Conservation (phyloP, 1,140 invertebrate genomes). For the Monochamus saltuarius region DNA sequence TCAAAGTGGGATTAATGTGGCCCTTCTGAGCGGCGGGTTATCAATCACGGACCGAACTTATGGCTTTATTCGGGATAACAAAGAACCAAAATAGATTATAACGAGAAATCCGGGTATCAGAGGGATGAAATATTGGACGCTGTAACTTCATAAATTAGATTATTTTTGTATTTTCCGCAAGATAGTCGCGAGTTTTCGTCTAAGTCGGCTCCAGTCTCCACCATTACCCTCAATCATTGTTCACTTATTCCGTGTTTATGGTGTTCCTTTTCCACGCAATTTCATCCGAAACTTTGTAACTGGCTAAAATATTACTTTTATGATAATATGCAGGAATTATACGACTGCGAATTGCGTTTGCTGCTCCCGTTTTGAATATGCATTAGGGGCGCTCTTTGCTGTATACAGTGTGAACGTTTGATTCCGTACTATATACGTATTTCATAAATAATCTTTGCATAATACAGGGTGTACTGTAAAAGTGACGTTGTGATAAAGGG, state of each 20-base stretch:
- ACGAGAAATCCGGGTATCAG: slow-evolving; percentile 23
- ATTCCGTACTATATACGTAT: too few species aligned
- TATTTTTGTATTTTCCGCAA: slow-evolving; percentile 32
- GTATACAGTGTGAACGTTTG: too few species aligned
- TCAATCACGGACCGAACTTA: slow-evolving; percentile 26
- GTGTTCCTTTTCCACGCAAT: slow-evolving; percentile 43
- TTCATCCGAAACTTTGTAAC: slow-evolving; percentile 43
- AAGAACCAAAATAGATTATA: slow-evolving; percentile 28
- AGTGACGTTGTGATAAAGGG: too few species aligned
- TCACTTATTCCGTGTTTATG: slow-evolving; percentile 39
- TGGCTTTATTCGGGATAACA: slow-evolving; percentile 24
- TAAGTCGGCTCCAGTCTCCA: slow-evolving; percentile 30
- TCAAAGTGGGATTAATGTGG: slow-evolving; percentile 19
- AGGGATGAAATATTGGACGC: slow-evolving; percentile 31
- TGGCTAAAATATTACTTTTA: slow-evolving; percentile 35
- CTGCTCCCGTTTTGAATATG: too few species aligned
- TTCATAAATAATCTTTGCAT: too few species aligned
- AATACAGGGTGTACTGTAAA: too few species aligned
- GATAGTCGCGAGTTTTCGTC: slow-evolving; percentile 7
- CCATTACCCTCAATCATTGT: slow-evolving; percentile 41
- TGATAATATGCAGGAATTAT: not conserved
- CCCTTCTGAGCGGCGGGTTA: slow-evolving; percentile 14
- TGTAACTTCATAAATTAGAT: slow-evolving; percentile 38
- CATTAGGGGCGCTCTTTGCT: too few species aligned
- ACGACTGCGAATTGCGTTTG: too few species aligned